A percentile compares a stretch with the other conserved stretches of the same genome.
phyloP scores from a whole-genome alignment of 2,113 vertebrate species.

The Petrocephalus microphthalmus region DNA sequence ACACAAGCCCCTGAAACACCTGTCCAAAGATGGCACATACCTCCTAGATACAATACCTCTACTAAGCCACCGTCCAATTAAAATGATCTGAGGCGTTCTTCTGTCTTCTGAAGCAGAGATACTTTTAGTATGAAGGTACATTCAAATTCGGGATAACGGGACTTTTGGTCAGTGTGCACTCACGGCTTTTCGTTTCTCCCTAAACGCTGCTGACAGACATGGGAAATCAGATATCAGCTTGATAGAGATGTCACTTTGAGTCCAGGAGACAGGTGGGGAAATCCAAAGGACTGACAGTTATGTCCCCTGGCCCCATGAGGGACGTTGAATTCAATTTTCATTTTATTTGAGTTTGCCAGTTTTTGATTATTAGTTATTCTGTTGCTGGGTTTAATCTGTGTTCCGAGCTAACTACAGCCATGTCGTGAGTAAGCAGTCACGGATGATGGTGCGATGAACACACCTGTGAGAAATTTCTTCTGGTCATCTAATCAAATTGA shows the following conservation, averaged over 20 bases:
- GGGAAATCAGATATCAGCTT: not conserved
- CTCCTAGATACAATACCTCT: not conserved
- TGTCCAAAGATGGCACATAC: not conserved
- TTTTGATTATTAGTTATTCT: not conserved
- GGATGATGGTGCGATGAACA: not conserved
- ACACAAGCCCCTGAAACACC: conserved; percentile 7
- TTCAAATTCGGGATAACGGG: not conserved
- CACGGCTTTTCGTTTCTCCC: not conserved
- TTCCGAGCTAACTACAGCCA: not conserved
- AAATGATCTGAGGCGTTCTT: not conserved
- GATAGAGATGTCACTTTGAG: not conserved
- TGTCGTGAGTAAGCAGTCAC: not conserved
- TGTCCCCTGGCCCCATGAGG: not conserved
- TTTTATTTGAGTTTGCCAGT: not conserved
- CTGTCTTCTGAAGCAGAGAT: not conserved
- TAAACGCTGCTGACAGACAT: not conserved
- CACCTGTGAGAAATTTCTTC: not conserved
- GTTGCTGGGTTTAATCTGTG: not conserved
- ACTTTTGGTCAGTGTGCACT: not conserved
- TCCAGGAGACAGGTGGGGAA: not conserved
- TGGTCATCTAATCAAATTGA: not conserved
- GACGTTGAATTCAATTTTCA: not conserved
- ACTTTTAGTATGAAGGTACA: not conserved
- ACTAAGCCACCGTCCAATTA: not conserved
- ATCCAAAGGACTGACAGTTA: not conserved